phyloP scores from a whole-genome alignment of 92 coral and sea anemone species.

The Zoanthus sociatus region DNA sequence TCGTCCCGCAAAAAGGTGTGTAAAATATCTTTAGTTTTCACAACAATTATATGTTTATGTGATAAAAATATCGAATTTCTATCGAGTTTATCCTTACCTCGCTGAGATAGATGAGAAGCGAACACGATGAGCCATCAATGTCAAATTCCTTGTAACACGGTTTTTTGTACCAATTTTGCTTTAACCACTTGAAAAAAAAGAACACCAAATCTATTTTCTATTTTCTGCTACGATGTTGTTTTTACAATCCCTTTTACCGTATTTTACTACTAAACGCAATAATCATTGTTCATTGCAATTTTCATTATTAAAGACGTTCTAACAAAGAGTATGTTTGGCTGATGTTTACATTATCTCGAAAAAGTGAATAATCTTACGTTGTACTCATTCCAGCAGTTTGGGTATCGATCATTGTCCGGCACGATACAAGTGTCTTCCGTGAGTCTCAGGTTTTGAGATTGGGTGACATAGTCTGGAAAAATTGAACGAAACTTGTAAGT shows the following conservation, averaged over 20 bases:
- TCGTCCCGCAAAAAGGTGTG: too few relatives aligned
- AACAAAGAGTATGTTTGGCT: neutral
- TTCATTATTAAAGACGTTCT: neutral
- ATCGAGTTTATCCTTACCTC: conserved; percentile 63
- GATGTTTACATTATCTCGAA: neutral
- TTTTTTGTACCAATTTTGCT: conserved; percentile 70
- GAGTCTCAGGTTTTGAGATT: too few relatives aligned
- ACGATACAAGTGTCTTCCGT: conserved; percentile 50
- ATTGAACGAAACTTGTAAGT: too few relatives aligned
- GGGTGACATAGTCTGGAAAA: too few relatives aligned
- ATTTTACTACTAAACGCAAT: neutral
- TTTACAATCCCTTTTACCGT: neutral
- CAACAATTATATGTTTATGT: too few relatives aligned
- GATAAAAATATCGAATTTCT: neutral
- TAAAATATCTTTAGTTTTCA: too few relatives aligned
- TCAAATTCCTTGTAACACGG: conserved; percentile 75
- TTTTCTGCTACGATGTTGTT: neutral
- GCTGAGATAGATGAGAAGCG: conserved; percentile 84
- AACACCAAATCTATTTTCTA: neutral
- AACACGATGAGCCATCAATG: conserved; percentile 78
- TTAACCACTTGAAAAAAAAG: conserved; percentile 62
- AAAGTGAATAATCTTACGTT: conserved; percentile 34
- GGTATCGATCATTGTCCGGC: conserved; percentile 71
- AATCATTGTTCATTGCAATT: too few relatives aligned
- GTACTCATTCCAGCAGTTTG: conserved; percentile 75